Conservation (phyloP, 2,113 vertebrate species). For the Hemicordylus capensis region DNA sequence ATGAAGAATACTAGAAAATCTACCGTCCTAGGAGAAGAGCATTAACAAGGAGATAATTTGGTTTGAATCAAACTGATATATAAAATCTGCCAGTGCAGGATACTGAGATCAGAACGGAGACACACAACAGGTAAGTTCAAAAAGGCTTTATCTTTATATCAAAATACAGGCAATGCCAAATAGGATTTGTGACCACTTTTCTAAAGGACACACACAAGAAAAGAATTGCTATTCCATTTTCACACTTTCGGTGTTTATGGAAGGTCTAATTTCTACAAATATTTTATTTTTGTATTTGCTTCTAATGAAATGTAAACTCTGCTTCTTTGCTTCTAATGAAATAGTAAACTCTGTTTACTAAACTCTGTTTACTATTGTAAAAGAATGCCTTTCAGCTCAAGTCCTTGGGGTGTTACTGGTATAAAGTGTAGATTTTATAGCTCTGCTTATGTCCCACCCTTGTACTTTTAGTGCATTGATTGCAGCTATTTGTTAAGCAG, state of each 20-base stretch:
- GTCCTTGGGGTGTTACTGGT: background rate
- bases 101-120: background rate
- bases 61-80: background rate
- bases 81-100: background rate
- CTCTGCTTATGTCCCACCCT: background rate
- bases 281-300: background rate
- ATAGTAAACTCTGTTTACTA: background rate
- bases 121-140: slow-evolving; percentile 47
- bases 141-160: background rate
- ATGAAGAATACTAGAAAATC: background rate
- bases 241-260: background rate
- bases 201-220: background rate
- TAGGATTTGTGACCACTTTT: background rate
- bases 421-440: background rate
- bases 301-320: background rate
- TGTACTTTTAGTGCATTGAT: background rate
- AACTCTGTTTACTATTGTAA: background rate
- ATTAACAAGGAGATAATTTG: rapidly evolving
- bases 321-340: no score
- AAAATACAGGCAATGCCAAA: background rate
- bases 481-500: background rate
- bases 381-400: background rate
- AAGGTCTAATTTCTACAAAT: rapidly evolving
- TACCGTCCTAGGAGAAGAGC: rapidly evolving
- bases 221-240: background rate